Base-by-base conservation (phyloP, 2,888 invertebrate genomes). In the Microplitis manilae region DNA sequence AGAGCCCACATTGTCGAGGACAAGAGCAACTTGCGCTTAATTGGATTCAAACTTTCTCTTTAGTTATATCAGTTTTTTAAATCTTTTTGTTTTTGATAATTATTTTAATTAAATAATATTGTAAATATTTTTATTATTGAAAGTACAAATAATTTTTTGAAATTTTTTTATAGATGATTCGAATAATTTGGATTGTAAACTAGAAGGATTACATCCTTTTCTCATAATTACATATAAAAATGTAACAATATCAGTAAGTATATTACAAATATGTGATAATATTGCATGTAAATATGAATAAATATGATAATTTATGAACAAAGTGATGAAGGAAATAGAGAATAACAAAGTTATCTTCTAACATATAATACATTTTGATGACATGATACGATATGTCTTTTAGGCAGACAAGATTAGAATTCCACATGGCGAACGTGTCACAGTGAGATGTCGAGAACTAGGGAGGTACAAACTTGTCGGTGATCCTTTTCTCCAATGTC, bases 381-480 rank as follows among this genome's bases (percentile, higher is more conserved):
- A 50, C 50, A 50, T 50, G 50, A 50, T 50, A 50, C 50, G 8
- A 40, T 67, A 68, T 67, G 67, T 78, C 75, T 82, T 81, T 73
- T 81, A 90, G 90, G 88, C 87, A 81, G 88, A 89, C 81, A 89
- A 88, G 81, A 87, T 89, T 69, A 87, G 86, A 78, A 87, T 89
- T 77, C 95, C 96, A 8, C 96, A 97, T 87, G 95, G 95, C 59
- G 94, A 96, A 73, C 92, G 93, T 77, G 92, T 96, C 78, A 92
- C 93, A 84, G 94, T 94, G 20, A 92, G 96, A 80, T 97, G 97
- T 90, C 93, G 94, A 76, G 95, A 96, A 86, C 92, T 96, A 83
- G 96, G 97, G 41, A 92, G 95, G 84, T 96, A 96, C 91, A 96
- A 96, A 90, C 92, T 96, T 83, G 92, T 94, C 79, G 97, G 97